Base-by-base conservation (phyloP, 1,140 invertebrate genomes). In the Apis cerana region DNA sequence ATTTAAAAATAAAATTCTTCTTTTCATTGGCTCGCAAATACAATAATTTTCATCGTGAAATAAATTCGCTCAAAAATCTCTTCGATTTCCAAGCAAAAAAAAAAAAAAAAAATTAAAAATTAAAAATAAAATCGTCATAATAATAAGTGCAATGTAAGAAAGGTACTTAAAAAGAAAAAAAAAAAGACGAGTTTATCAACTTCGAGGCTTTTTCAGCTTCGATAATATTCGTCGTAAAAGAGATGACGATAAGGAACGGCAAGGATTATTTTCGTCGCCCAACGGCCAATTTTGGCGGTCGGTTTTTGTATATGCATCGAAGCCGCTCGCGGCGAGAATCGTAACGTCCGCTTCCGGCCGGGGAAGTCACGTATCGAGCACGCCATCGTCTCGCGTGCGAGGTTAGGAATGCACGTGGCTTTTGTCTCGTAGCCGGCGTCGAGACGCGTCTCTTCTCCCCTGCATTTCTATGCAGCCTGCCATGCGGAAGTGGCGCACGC, bases 331-430 rank as follows among this genome's bases (percentile, higher is more conserved):
- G 48, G 59, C 78, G 65, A 62, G 70, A 69, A 70, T 78, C 50
- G 27, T 83, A 83, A 77, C 68, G 68, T 83, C 68, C 43, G 61
- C 64, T 88, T 88, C 83, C 83, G 80, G 75, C 19, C 15, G 17
- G 75, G 86, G 86, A 88, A 88, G 83, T 88, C 87, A 88, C 87
- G 87, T 83, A 82, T 19, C 59, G 13, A 15, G 12, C 75, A 19
- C 64, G 72, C 56, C 50, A 54, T 76, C 10, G 56, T 69, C 52
- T 17, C 67, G 21, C 79, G 52, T 19, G 67, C 12, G n/a, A 5
- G 62, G 50, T 17, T 11, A 68, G 61, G 58, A 76, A 72, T 86
- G 61, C 76, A 68, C 71, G 74, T 64, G 70, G 50, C 23, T 56
- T 61, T 69, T 69, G 19, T 33, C 33, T 43, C 15, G 48, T 43